Conservation (phyloP, 2,113 vertebrate genomes). For the Rhipidura dahli region DNA sequence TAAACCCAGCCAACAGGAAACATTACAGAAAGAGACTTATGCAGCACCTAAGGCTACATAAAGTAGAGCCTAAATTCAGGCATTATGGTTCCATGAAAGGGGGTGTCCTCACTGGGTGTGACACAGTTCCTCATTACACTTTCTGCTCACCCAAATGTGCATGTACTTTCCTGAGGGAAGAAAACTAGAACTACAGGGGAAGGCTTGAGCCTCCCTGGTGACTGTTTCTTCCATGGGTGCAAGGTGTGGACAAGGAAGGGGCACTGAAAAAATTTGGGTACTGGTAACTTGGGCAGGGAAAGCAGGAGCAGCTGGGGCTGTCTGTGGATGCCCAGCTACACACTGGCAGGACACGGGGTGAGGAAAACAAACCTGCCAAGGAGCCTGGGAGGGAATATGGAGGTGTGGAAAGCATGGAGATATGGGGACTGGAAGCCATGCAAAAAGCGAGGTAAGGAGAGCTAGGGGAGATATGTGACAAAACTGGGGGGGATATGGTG, state of each 20-base stretch:
- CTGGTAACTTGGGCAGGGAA: neutral
- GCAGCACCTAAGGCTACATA: neutral
- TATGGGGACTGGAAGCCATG: neutral
- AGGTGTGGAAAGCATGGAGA: neutral
- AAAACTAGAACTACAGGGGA: neutral
- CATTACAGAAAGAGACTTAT: neutral
- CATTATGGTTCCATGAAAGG: neutral
- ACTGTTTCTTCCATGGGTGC: neutral
- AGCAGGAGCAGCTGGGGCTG: neutral
- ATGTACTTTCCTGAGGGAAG: neutral
- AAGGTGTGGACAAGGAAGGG: neutral
- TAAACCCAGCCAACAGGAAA: neutral
- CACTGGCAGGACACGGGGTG: neutral
- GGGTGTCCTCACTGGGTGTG: neutral
- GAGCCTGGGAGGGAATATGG: neutral
- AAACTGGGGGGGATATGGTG: neutral
- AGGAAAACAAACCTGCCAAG: neutral
- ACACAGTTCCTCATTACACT: neutral
- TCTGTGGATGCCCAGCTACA: neutral
- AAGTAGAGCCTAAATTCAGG: neutral
- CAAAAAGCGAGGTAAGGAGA: neutral
- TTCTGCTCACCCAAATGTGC: neutral
- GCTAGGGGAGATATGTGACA: neutral
- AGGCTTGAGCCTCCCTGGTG: fast-evolving
- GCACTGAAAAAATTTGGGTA: neutral